phyloP scores from a whole-genome alignment of 2,113 vertebrate genomes.

The Microcebus murinus region DNA sequence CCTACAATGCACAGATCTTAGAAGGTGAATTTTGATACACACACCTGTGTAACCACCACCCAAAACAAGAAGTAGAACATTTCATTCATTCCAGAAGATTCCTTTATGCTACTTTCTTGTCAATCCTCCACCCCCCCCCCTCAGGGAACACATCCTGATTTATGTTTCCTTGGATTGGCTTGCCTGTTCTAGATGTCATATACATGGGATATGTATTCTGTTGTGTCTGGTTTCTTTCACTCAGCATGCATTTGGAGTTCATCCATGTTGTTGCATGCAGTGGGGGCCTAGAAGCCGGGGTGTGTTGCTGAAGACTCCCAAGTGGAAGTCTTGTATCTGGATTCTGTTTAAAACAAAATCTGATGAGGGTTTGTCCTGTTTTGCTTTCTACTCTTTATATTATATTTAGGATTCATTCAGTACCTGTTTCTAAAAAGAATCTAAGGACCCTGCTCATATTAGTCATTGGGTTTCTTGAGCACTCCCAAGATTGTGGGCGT shows the following conservation, averaged over 20 bases:
- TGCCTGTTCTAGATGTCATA: neutral
- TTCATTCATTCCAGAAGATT: neutral
- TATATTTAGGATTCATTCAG: neutral
- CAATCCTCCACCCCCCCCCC: neutral
- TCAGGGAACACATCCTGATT: neutral
- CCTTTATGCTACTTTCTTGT: neutral
- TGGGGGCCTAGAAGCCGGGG: neutral
- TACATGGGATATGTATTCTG: neutral
- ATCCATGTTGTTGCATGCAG: neutral
- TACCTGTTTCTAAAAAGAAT: neutral
- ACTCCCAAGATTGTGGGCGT: neutral
- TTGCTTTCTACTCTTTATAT: neutral
- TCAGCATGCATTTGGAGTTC: neutral
- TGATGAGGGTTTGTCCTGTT: neutral
- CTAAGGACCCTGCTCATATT: neutral
- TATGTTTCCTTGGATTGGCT: neutral
- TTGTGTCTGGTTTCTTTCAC: neutral
- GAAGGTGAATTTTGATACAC: neutral
- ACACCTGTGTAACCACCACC: neutral
- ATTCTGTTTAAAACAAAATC: neutral
- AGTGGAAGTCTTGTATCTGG: neutral
- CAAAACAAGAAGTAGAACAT: neutral
- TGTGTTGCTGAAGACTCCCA: neutral
- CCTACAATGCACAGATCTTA: neutral
- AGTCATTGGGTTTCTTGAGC: neutral